phyloP scores from a whole-genome alignment of 2,888 invertebrate species.

The Galerucella calmariensis region DNA sequence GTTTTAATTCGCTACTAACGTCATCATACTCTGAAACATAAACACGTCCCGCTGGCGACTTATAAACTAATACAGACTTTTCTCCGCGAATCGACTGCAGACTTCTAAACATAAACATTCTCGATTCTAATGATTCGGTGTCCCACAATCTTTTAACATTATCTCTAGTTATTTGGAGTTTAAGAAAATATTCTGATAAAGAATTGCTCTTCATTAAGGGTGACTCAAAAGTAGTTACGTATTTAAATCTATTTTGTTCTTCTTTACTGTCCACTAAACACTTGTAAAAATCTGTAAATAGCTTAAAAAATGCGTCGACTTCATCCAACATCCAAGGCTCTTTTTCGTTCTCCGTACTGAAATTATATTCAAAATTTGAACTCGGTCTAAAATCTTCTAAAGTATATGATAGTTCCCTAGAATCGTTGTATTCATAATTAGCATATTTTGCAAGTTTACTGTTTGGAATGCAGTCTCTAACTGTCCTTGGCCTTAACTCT shows the following conservation, averaged over 20 bases:
- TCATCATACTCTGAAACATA: slow-evolving; percentile 54
- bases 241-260: slow-evolving; percentile 29
- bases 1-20: slow-evolving; percentile 39
- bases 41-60: slow-evolving; percentile 56
- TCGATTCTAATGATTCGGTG: slow-evolving; percentile 40
- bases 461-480: slow-evolving; percentile 73
- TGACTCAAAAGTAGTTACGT: slow-evolving; percentile 47
- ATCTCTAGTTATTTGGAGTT: slow-evolving; percentile 45
- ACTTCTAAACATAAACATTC: slow-evolving; percentile 40
- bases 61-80: slow-evolving; percentile 51
- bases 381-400: slow-evolving; percentile 45
- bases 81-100: slow-evolving; percentile 43
- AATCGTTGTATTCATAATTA: slow-evolving; percentile 67
- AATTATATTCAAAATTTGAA: slow-evolving; percentile 40
- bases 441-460: slow-evolving; percentile 70
- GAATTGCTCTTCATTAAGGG: slow-evolving; percentile 54
- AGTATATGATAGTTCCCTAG: slow-evolving; percentile 64
- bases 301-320: slow-evolving; percentile 62
- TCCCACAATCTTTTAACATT: slow-evolving; percentile 57
- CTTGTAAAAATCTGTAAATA: slow-evolving; percentile 36
- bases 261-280: slow-evolving; percentile 22
- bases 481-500: slow-evolving; percentile 64
- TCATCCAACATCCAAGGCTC: slow-evolving; percentile 74
- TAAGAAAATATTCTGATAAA: slow-evolving; percentile 43
- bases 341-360: slow-evolving; percentile 54